A percentile compares a stretch with the other conserved stretches of the same genome.
Conservation (phyloP, 2,113 vertebrate species). For the Rhagologus leucostigma region DNA sequence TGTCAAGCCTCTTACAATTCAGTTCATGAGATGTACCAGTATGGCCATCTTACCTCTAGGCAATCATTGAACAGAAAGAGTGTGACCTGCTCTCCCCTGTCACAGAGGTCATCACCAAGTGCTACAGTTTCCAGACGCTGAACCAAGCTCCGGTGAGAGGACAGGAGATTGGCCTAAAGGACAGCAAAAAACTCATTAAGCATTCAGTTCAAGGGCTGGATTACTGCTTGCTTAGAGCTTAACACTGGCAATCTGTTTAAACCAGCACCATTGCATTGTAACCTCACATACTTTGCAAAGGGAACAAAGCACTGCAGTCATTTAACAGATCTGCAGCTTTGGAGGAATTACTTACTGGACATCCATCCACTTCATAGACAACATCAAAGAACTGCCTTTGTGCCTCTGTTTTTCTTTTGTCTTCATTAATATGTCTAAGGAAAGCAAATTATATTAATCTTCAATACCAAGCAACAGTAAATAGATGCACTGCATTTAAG, state of each 20-base stretch:
- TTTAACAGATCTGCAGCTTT: neutral
- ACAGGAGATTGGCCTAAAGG: constrained; percentile 91
- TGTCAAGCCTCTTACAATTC: neutral
- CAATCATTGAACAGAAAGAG: constrained; percentile 98
- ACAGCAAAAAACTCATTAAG: constrained; percentile 42
- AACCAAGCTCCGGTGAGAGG: constrained; percentile 93
- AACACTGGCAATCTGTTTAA: constrained; percentile 30
- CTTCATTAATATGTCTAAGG: constrained; percentile 94
- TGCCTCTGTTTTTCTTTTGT: constrained; percentile 98
- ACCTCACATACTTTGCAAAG: neutral
- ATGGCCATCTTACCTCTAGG: constrained; percentile 82
- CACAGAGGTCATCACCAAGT: constrained; percentile 91
- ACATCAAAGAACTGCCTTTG: constrained; percentile 98
- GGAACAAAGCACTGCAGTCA: neutral
- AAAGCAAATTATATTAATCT: neutral
- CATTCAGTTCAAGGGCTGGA: neutral
- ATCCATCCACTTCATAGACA: constrained; percentile 97
- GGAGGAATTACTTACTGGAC: constrained; percentile 84
- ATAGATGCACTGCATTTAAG: neutral
- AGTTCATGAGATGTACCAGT: neutral
- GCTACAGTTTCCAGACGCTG: constrained; percentile 89
- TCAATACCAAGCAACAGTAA: neutral
- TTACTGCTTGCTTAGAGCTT: neutral
- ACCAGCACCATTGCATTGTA: neutral
- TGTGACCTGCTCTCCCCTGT: constrained; percentile 93